Base-by-base conservation (phyloP, 2,888 invertebrate species). In the Malthinus seriepunctatus region DNA sequence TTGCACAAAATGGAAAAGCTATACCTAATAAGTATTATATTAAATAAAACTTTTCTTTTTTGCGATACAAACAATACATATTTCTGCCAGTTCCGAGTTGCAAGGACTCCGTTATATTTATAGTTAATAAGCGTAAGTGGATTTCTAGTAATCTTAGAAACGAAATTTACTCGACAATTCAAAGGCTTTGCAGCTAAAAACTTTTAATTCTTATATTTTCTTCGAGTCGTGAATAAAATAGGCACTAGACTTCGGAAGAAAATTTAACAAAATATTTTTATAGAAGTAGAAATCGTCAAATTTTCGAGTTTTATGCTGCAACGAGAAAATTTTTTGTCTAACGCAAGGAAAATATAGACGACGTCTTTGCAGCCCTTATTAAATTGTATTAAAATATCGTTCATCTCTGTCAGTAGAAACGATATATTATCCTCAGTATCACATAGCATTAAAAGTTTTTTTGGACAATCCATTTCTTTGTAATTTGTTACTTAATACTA, bases 381-480 rank as follows among this genome's bases (percentile, higher is more conserved):
- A 60, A 54, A 60, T 60, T 51, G 60, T 60, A 60, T 60, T 60
- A 60, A 60, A 60, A 60, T 60, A 60, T 55, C 60, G 60, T 56
- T 60, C 51, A 60, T 60, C 56, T 60, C 60, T 60, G 55, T 60
- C 51, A 60, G 60, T 60, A 60, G 55, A 60, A 60, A 60, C 60
- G 60, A 60, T 60, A 60, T 60, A 60, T 60, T 60, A 60, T 60
- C 60, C 60, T 60, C 60, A 60, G 60, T 60, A 60, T 60, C 60
- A 60, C 60, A 60, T 60, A 60, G 60, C 60, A 60, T 60, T 60
- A 60, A 60, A 52, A 47, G 46, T 54, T 59, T 39, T 38, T 32
- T 56, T 60, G 60, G 60, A 60, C 60, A 60, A 55, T 55, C 60
- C 51, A 60, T 34, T 59, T 46, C 54, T 54, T 54, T 59, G 47